Conservation (phyloP, 23 tunicate species). For the Ciona savignyi region DNA sequence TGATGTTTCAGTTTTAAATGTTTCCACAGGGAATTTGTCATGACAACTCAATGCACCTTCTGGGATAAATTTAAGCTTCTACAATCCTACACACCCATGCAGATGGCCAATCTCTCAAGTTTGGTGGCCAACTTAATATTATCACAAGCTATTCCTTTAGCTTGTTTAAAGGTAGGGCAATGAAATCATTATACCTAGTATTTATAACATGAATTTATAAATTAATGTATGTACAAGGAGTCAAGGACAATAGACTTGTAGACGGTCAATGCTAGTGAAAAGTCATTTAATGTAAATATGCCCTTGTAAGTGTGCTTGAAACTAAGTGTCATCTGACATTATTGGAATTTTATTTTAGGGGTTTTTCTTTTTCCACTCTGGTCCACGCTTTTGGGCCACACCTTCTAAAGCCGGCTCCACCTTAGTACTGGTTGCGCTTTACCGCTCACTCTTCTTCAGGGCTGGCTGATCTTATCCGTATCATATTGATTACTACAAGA, state of each 20-base stretch:
- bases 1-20: not conserved
- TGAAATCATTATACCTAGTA: not conserved
- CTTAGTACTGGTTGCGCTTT: too few species aligned
- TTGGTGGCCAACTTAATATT: constrained; percentile 38
- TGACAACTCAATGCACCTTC: constrained; percentile 59
- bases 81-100: constrained; percentile 8
- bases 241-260: not conserved
- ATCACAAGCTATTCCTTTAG: constrained; percentile 35
- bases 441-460: too few species aligned
- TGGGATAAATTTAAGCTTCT: constrained; percentile 71
- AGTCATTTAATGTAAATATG: not conserved
- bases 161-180: constrained; percentile 54
- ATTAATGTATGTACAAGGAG: constrained; percentile 25
- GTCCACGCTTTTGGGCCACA: too few species aligned
- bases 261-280: too few species aligned
- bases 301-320: too few species aligned
- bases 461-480: too few species aligned
- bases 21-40: constrained; percentile 33
- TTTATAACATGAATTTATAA: not conserved
- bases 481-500: too few species aligned
- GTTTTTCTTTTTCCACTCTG: too few species aligned
- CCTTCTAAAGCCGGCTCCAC: too few species aligned
- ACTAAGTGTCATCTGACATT: too few species aligned
- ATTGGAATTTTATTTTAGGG: too few species aligned
- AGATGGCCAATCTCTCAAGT: constrained; percentile 29